Conservation (phyloP, 2,797 vertebrate species). For the Sebastes iracundus region DNA sequence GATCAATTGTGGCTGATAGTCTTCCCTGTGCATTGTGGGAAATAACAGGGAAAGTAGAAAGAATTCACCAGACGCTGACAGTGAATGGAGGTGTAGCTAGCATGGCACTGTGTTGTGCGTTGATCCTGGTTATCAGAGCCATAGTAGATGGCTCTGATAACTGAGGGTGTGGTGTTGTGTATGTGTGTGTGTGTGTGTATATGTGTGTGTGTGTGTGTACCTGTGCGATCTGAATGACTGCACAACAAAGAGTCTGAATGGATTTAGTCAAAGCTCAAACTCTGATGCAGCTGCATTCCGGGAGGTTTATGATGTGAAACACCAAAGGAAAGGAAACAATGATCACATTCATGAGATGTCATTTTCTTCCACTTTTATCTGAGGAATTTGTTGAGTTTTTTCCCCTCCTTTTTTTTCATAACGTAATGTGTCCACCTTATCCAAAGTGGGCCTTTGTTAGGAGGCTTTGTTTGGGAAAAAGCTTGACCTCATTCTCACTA, state of each 20-base stretch:
- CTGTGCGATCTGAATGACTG: constrained; percentile 78
- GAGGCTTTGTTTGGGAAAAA: constrained; percentile 32
- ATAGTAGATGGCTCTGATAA: constrained; percentile 73
- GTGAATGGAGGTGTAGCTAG: constrained; percentile 58
- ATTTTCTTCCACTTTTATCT: constrained; percentile 82
- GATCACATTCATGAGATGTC: constrained; percentile 84
- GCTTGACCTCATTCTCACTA: constrained; percentile 57
- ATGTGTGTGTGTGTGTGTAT: constrained; percentile 31
- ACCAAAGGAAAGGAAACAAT: constrained; percentile 84
- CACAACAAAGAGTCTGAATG: constrained; percentile 81
- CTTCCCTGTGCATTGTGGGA: constrained; percentile 36
- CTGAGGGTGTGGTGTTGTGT: constrained; percentile 60
- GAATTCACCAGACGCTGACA: constrained; percentile 59
- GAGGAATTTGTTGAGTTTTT: constrained; percentile 64
- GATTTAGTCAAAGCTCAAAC: constrained; percentile 80
- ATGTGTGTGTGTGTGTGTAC: constrained; percentile 17
- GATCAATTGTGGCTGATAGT: constrained; percentile 54
- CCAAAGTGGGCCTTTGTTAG: constrained; percentile 56
- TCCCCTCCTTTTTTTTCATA: constrained; percentile 33
- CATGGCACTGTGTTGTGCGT: constrained; percentile 41
- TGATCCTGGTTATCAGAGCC: constrained; percentile 65
- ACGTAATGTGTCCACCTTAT: constrained; percentile 62
- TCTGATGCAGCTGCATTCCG: constrained; percentile 82
- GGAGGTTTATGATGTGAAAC: constrained; percentile 86
- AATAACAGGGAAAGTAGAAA: constrained; percentile 46